Evolutionary conservation across 2,797 vertebrate species (phyloP).

Genomic region (Salmo trutta): DNA sequence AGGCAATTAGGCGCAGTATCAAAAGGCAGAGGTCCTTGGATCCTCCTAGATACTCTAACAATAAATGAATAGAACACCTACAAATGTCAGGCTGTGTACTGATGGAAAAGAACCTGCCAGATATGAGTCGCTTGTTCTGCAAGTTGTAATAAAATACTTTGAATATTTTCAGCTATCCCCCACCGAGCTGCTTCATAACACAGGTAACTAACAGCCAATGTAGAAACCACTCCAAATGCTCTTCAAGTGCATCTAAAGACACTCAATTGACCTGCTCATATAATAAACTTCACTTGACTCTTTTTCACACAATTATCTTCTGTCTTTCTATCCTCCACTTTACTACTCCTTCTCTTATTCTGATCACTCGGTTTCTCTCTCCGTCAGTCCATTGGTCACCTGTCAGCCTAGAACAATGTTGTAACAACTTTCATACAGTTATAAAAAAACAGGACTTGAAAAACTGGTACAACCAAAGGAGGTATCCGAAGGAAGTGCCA

Average conservation of each 20-base stretch:
- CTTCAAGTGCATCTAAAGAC: no score
- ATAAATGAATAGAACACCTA: neutral
- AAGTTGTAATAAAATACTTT: neutral
- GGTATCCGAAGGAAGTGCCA: neutral
- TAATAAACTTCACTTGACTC: neutral
- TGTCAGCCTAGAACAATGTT: neutral
- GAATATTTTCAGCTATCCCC: neutral
- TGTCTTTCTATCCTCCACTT: neutral
- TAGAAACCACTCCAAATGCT: neutral
- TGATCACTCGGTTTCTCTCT: neutral
- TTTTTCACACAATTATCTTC: slow-evolving; percentile 1
- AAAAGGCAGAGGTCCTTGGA: slow-evolving; percentile 7
- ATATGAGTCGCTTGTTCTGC: neutral
- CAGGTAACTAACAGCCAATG: neutral
- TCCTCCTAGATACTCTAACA: no score
- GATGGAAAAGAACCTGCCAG: neutral
- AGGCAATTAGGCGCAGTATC: slow-evolving; percentile 4
- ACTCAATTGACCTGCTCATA: neutral
- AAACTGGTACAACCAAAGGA: slow-evolving; percentile 36
- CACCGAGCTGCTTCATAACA: neutral
- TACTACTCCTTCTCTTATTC: neutral
- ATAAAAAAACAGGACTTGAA: slow-evolving; percentile 31
- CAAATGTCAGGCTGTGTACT: neutral
- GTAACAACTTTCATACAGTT: neutral
- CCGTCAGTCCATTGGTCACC: neutral